Percentiles rank a stretch among this genome's conserved stretches.
phyloP scores from a whole-genome alignment of 2,113 vertebrate species.

The Corythaixoides concolor region DNA sequence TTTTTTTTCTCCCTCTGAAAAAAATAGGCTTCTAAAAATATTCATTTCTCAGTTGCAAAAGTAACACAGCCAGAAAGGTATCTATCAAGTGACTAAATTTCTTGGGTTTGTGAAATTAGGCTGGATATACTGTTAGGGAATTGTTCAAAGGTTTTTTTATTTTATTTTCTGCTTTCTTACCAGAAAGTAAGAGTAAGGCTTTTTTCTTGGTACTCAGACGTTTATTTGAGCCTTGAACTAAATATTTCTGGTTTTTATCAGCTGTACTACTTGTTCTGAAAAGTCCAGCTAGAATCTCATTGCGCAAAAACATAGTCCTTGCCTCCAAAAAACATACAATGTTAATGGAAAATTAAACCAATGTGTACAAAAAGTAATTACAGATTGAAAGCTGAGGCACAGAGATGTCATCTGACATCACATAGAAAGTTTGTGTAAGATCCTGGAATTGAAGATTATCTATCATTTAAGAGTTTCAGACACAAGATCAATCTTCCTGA shows the following conservation, averaged over 20 bases:
- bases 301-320: background rate
- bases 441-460: background rate
- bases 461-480: background rate
- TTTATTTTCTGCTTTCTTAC: background rate
- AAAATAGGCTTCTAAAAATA: background rate
- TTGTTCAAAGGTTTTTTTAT: background rate
- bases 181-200: background rate
- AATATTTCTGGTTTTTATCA: background rate
- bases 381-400: background rate
- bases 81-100: background rate
- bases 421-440: background rate
- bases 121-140: background rate
- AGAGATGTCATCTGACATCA: background rate
- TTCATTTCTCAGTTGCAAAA: background rate
- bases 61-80: background rate
- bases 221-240: constrained; percentile 26
- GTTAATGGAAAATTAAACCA: background rate
- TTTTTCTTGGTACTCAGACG: background rate
- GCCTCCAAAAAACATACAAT: background rate
- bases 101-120: background rate
- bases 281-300: background rate
- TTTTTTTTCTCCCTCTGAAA: background rate
- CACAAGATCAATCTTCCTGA: background rate
- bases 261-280: background rate
- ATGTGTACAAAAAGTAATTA: background rate